Evolutionary conservation across 2,113 vertebrate species (phyloP), one percentile per base, ranked within the genome.

Genomic region (Gyps fulvus): DNA sequence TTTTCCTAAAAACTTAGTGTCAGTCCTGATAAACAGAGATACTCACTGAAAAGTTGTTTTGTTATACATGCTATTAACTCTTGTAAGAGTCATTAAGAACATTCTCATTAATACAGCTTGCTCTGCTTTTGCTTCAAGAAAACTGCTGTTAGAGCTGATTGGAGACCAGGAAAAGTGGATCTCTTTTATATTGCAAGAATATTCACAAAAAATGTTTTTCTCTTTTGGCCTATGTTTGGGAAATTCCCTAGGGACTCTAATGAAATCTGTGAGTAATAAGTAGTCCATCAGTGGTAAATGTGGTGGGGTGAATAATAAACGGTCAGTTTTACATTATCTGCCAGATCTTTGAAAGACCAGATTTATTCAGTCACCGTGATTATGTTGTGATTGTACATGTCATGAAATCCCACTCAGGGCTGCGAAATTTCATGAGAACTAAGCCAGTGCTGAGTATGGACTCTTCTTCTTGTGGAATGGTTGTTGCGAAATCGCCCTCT

Each of bases 341-440:
- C 58, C 82, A 89, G 29, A 82, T 71, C 61, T 94, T 84, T 74
- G 83, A 78, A 80, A 83, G 78, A 47, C 50, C 88, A 72, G 82
- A 84, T 96, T 93, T 95, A 63, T 83, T 93, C 74, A 73, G 61
- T 94, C 85, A 45, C 71, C 5, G 6, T 90, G 86, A 92, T 88
- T 36, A 10, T 55, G 57, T 21, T 85, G 54, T 94, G 96, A 90
- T 79, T 82, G 70, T 72, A 58, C 59, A 27, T 20, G 71, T 45
- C 89, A 80, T 13, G 81, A 76, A 90, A 87, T 62, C 81, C 54
- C 62, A 77, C 58, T 84, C 22, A 93, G 70, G 54, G 29, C 62
- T 59, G 36, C 2, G 6, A n/a, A 55, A 80, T 95, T 90, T 80
- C 29, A 6, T 89, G 58, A 91, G 69, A 92, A 19, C 66, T 42